Conservation (phyloP, 2,797 vertebrate species). For the Chiroxiphia lanceolata region DNA sequence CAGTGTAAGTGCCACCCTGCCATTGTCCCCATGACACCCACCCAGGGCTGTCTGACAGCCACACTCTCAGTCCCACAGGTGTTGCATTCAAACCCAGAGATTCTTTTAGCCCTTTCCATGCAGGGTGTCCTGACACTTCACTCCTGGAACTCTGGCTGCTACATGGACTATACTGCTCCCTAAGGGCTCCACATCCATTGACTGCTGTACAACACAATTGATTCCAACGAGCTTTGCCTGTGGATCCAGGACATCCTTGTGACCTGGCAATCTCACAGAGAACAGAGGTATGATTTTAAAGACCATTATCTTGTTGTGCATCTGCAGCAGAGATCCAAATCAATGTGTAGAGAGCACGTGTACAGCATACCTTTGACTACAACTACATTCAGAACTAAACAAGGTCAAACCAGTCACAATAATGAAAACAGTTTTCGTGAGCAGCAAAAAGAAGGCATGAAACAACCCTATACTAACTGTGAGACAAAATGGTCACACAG, state of each 20-base stretch:
- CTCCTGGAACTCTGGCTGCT: neutral
- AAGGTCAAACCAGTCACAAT: neutral
- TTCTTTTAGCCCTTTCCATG: neutral
- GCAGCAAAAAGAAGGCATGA: neutral
- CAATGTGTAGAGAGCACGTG: rapidly evolving
- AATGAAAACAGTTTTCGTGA: neutral
- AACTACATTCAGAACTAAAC: neutral
- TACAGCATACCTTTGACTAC: neutral
- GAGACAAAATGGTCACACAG: neutral
- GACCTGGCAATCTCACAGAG: neutral
- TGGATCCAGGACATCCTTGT: neutral
- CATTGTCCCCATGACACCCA: neutral
- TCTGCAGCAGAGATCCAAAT: neutral
- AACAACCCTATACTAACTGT: neutral
- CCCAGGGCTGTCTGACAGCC: neutral
- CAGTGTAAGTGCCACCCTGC: neutral
- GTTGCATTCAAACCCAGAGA: neutral
- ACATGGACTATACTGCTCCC: neutral
- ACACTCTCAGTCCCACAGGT: neutral
- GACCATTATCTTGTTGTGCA: neutral
- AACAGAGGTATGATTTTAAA: neutral
- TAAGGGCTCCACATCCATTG: neutral
- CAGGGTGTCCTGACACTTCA: neutral
- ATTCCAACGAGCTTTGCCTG: neutral
- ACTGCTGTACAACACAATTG: neutral